A percentile compares a stretch with the other conserved stretches of the same genome.
Evolutionary conservation across 2,797 vertebrate species (phyloP).

Genomic region (Enoplosus armatus): DNA sequence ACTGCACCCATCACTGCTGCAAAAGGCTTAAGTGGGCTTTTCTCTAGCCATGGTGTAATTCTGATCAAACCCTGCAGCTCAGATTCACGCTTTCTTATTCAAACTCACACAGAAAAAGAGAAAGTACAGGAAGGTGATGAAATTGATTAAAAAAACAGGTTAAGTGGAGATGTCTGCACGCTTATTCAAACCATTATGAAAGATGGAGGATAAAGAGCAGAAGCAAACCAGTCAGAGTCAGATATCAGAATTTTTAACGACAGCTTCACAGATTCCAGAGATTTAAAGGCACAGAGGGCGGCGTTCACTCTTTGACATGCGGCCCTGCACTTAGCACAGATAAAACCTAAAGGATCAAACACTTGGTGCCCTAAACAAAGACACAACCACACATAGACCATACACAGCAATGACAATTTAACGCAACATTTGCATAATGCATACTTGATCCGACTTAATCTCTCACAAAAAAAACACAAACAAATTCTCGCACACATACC

Average conservation of each 20-base stretch:
- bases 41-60: slow-evolving; percentile 60
- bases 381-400: background rate
- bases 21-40: slow-evolving; percentile 59
- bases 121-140: slow-evolving; percentile 50
- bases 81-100: slow-evolving; percentile 37
- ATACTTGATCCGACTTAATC: slow-evolving; percentile 66
- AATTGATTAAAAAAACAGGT: slow-evolving; percentile 60
- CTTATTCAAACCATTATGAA: slow-evolving; percentile 49
- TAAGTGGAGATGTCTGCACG: slow-evolving; percentile 41
- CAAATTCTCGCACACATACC: slow-evolving; percentile 49
- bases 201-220: slow-evolving; percentile 24
- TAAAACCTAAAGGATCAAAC: slow-evolving; percentile 31
- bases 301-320: slow-evolving; percentile 19
- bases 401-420: slow-evolving; percentile 28
- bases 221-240: slow-evolving; percentile 35
- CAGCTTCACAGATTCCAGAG: slow-evolving; percentile 43
- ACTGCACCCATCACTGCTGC: slow-evolving; percentile 46
- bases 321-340: slow-evolving; percentile 11
- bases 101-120: slow-evolving; percentile 25
- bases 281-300: slow-evolving; percentile 40
- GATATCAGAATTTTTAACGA: slow-evolving; percentile 28
- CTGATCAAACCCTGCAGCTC: slow-evolving; percentile 57
- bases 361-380: slow-evolving; percentile 34
- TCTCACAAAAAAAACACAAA: slow-evolving; percentile 39
- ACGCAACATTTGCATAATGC: slow-evolving; percentile 62